These are phyloP conservation scores for Troides oblongomaculatus DNA, from an alignment of 2,888 invertebrate genomes.

Conservation along the genomic window DNA sequence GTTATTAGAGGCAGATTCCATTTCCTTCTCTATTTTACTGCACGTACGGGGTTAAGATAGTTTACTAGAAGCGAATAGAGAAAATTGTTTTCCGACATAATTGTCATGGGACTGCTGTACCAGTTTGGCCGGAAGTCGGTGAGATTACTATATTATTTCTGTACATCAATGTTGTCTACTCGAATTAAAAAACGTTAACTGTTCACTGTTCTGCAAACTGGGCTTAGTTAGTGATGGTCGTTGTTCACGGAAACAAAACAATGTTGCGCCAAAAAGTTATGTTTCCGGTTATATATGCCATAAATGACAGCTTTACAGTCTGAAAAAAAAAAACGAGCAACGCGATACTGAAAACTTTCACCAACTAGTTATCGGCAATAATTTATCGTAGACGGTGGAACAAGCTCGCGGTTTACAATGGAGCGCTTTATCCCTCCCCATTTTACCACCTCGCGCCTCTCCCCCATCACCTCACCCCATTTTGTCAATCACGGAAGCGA, in stretches of 20 bases:
- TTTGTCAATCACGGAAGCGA: slow-evolving; percentile 33
- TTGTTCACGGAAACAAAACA: too few species aligned
- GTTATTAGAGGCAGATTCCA: neutral
- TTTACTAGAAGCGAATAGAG: slow-evolving; percentile 20
- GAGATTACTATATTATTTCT: slow-evolving; percentile 3
- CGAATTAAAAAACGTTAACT: too few species aligned
- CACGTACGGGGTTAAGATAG: slow-evolving; percentile 18
- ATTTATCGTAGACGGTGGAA: slow-evolving; percentile 23
- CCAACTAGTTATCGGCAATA: slow-evolving; percentile 27
- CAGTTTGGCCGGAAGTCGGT: slow-evolving; percentile 14
- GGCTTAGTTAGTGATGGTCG: too few species aligned
- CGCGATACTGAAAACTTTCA: slow-evolving; percentile 20
- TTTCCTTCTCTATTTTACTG: slow-evolving; percentile 18
- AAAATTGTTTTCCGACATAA: slow-evolving; percentile 29
- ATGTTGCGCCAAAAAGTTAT: too few species aligned
- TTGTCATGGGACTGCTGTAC: slow-evolving; percentile 14
- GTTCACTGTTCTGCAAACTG: too few species aligned
- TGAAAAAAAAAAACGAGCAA: neutral
- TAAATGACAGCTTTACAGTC: too few species aligned
- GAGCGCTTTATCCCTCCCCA: slow-evolving; percentile 21
- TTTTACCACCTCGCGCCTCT: neutral
- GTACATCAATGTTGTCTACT: too few species aligned
- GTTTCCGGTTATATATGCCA: too few species aligned
- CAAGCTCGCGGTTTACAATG: slow-evolving; percentile 27
- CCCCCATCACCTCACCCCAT: neutral